Percentiles rank a stretch among this genome's conserved stretches.
Evolutionary conservation across 2,797 vertebrate species (phyloP).

Genomic region (Varecia variegata): DNA sequence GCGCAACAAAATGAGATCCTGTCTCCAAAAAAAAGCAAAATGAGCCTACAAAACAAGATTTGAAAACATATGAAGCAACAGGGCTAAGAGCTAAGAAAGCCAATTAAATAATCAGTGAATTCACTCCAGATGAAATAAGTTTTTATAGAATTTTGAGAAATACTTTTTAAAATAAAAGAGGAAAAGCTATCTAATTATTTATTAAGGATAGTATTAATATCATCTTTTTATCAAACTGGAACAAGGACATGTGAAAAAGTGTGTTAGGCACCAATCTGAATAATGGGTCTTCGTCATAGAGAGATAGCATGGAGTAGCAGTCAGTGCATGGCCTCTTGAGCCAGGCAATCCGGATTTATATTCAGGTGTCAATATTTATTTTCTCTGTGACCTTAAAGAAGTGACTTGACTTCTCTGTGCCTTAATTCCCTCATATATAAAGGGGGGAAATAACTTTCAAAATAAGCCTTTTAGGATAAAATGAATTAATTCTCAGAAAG

Average conservation of each 20-base stretch:
- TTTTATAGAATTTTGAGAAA: not conserved
- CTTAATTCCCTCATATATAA: constrained; percentile 16
- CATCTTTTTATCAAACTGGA: not conserved
- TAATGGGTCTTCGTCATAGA: not conserved
- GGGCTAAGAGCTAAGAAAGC: not conserved
- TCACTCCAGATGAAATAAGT: not conserved
- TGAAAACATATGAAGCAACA: not conserved
- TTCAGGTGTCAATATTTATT: not conserved
- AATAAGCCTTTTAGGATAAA: not conserved
- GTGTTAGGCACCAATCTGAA: not conserved
- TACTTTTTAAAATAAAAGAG: not conserved
- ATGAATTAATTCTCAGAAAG: not conserved
- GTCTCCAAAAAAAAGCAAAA: not conserved
- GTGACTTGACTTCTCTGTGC: not conserved
- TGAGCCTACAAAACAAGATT: not conserved
- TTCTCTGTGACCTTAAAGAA: not conserved
- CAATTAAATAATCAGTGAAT: not conserved
- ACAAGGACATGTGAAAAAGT: not conserved
- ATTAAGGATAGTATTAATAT: not conserved
- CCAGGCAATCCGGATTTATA: not conserved
- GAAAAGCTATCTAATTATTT: not conserved
- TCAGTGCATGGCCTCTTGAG: not conserved
- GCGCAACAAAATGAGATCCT: not conserved
- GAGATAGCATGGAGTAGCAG: not conserved
- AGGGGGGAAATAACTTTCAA: not conserved